phyloP scores from a whole-genome alignment of 2,797 vertebrate genomes.

The Pempheris klunzingeri region DNA sequence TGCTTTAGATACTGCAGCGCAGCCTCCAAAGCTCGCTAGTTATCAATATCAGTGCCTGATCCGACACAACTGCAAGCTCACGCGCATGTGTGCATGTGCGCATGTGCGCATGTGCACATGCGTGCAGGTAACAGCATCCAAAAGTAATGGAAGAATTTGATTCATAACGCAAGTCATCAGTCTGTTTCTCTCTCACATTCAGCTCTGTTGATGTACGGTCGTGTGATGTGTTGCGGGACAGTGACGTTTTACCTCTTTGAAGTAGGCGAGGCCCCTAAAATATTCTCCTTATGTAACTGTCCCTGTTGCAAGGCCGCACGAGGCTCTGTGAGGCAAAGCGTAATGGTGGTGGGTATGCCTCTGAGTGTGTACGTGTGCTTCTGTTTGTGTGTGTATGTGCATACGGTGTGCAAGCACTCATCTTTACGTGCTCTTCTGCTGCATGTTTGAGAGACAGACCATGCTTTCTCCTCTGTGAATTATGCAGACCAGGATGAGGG shows the following conservation, averaged over 20 bases:
- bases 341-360: slow-evolving; percentile 59
- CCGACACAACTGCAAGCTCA: slow-evolving; percentile 22
- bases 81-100: neutral
- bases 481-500: slow-evolving; percentile 69
- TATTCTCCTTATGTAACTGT: slow-evolving; percentile 86
- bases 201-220: slow-evolving; percentile 50
- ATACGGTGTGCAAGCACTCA: slow-evolving; percentile 41
- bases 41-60: slow-evolving; percentile 67
- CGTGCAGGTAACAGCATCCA: slow-evolving; percentile 24
- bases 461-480: slow-evolving; percentile 67
- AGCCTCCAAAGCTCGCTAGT: slow-evolving; percentile 55
- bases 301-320: slow-evolving; percentile 67
- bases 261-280: slow-evolving; percentile 79
- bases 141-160: slow-evolving; percentile 35
- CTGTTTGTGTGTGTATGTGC: slow-evolving; percentile 31
- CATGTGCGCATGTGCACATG: neutral
- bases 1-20: slow-evolving; percentile 54
- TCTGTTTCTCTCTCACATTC: slow-evolving; percentile 40
- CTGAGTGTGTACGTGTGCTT: slow-evolving; percentile 13
- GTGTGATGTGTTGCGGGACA: slow-evolving; percentile 67
- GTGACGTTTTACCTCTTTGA: slow-evolving; percentile 79
- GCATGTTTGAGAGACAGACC: slow-evolving; percentile 48
- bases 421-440: slow-evolving; percentile 46
- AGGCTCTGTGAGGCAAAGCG: slow-evolving; percentile 67
- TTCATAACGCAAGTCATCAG: slow-evolving; percentile 43